phyloP scores from a whole-genome alignment of 1,140 invertebrate genomes.

The Mya arenaria region DNA sequence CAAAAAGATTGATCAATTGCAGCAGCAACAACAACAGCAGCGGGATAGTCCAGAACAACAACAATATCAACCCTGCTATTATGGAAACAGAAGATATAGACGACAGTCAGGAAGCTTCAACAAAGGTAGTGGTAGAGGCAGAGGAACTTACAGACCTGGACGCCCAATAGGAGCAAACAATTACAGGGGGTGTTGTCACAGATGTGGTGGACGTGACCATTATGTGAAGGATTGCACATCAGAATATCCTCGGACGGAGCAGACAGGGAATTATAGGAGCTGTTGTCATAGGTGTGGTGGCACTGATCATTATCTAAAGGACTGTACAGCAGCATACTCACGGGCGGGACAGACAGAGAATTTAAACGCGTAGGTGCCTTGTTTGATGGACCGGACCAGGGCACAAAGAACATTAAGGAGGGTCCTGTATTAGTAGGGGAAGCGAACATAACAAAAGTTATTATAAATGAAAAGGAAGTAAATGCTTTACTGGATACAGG shows the following conservation, averaged over 20 bases:
- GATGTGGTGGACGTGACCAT: background rate
- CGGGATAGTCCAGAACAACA: background rate
- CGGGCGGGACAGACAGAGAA: background rate
- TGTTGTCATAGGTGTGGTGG: conserved; percentile 8
- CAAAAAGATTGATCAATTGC: background rate
- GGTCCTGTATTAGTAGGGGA: background rate
- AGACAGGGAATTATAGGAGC: too few species aligned
- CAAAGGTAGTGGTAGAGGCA: background rate
- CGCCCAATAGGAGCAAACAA: background rate
- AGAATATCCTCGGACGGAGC: background rate
- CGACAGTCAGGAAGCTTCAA: background rate
- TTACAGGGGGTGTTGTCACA: background rate
- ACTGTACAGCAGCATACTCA: background rate
- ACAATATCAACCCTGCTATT: background rate
- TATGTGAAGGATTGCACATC: background rate
- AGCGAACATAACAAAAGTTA: conserved; percentile 6
- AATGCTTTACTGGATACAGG: conserved; percentile 51
- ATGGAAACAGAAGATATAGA: conserved; percentile 2
- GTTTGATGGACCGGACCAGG: background rate
- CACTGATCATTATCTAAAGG: background rate
- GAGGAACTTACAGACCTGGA: background rate
- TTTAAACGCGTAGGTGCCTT: conserved; percentile 38
- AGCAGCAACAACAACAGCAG: background rate
- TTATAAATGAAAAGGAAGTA: background rate
- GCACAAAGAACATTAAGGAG: background rate